Base-by-base conservation (phyloP, 2,797 vertebrate species). In the Enteromius paludinosus region DNA sequence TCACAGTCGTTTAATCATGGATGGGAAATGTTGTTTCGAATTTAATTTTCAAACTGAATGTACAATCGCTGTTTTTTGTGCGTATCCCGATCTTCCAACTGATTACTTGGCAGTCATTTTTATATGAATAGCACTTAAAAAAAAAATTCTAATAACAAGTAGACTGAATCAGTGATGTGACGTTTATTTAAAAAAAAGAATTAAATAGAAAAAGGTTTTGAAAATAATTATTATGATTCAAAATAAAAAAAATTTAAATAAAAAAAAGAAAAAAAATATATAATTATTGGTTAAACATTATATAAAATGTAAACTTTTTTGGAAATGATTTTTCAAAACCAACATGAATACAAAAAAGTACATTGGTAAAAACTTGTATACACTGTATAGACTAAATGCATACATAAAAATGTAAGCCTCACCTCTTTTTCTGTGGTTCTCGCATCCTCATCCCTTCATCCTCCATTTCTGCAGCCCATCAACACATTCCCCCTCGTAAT, bases 401-500 rank as follows among this genome's bases (percentile, higher is more conserved):
- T 30, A 49, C 17, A 30, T 47, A 20, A n/a, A 20, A 52, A 43
- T 43, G n/a, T 23, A 25, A 38, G 4, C 3, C 18, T 59, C 23
- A 33, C 5, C 25, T 61, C 18, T 33, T 54, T 52, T 41, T 54
- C 35, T 54, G 17, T 54, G 38, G 9, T 30, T 59, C 35, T 56
- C 59, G 25, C 49, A 68, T 69, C 33, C 64, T 41, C 38, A 12
- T 70, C 73, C 23, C 65, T 52, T 77, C 35, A 62, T 47, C 49
- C 38, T 76, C n/a, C 52, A 83, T 83, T 69, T 83, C 17, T 69
- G 54, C 5, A 14, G 15, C 49, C 64, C 38, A 68, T 73, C 61
- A 82, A 65, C 61, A 65, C 59, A 75, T 72, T 43, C 18, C 20
- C 49, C 20, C 52, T 77, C 20, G 4, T 83, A 83, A 83, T 83